Evolutionary conservation across 2,888 invertebrate genomes (phyloP), one percentile per base, ranked within the genome.

Genomic region (Zaprionus lineosus): DNA sequence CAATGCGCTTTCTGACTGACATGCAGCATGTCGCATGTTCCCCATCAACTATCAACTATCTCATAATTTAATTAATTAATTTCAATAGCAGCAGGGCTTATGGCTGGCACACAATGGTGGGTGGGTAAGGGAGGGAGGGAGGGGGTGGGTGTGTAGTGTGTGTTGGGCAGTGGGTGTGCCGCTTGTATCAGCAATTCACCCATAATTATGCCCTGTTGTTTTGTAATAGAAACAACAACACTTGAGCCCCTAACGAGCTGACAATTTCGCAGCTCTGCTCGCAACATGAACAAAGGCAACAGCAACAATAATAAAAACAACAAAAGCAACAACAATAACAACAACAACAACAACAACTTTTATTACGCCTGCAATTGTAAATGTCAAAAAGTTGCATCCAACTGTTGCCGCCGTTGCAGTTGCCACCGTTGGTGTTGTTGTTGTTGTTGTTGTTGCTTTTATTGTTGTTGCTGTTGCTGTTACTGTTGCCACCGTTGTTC

Each of bases 1-100:
- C 51, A 71, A 64, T 74, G 70, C 36, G 33, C 33, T 56, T 24
- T 24, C 41, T 39, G 61, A 51, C 50, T 50, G 50, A 61, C 62
- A 51, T 34, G 39, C 44, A 36, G 24, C 39, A 29, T 28, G 50
- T 18, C 33, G 33, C 56, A 39, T 68, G 56, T 34, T 29, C 16
- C 29, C 26, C 34, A 18, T 39, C 19, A n/a, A 16, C 48, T 21
- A 11, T 44, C 61, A 48, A 57, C 59, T 56, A 52, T 50, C 65
- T 72, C 58, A 82, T 79, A 79, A 79, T 84, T 84, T 84, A 79
- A 84, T 79, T 79, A 84, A 82, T 79, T 84, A 74, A 84, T 78
- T 84, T 78, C 68, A 39, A 65, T 74, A 39, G 50, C 21, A 47
- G n/a, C 26, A 8, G 21, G 28, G 7, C 46, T 8, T 21, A 16